phyloP scores from a whole-genome alignment of 2,888 invertebrate species.

The Malachius bipustulatus region DNA sequence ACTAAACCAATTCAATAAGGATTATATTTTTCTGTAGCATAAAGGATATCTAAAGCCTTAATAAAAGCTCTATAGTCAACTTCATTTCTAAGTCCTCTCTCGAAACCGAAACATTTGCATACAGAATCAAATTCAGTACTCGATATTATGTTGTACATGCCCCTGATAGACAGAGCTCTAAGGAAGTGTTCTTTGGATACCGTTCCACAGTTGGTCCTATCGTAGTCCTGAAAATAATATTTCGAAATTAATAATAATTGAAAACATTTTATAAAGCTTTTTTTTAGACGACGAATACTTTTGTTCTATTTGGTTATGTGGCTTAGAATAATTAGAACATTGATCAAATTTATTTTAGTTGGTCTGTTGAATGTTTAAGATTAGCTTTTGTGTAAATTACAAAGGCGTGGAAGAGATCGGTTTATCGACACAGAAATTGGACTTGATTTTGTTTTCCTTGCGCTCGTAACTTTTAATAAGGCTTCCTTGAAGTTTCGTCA shows the following conservation, averaged over 20 bases:
- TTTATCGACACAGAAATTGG: too few relatives aligned
- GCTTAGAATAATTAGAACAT: too few relatives aligned
- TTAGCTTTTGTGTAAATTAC: too few relatives aligned
- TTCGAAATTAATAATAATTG: too few relatives aligned
- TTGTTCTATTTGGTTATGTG: too few relatives aligned
- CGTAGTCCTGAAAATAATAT: constrained; percentile 47
- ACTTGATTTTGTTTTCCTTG: too few relatives aligned
- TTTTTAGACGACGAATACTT: constrained; percentile 10
- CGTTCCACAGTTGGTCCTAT: constrained; percentile 54
- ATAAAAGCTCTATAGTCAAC: constrained; percentile 61
- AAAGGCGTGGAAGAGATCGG: too few relatives aligned
- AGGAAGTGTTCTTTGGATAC: constrained; percentile 51
- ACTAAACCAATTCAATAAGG: constrained; percentile 28
- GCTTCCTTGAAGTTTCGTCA: too few relatives aligned
- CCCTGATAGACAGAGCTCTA: constrained; percentile 52
- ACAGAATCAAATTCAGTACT: constrained; percentile 55
- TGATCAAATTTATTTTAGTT: too few relatives aligned
- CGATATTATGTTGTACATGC: constrained; percentile 51
- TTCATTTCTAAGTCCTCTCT: constrained; percentile 47
- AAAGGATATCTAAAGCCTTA: constrained; percentile 52
- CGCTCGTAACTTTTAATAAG: too few relatives aligned
- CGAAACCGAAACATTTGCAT: constrained; percentile 61
- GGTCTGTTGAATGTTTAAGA: too few relatives aligned
- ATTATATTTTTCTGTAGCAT: constrained; percentile 43
- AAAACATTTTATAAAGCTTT: constrained; percentile 10